phyloP scores from a whole-genome alignment of 2,797 vertebrate genomes.

The Apogon hyalosoma region DNA sequence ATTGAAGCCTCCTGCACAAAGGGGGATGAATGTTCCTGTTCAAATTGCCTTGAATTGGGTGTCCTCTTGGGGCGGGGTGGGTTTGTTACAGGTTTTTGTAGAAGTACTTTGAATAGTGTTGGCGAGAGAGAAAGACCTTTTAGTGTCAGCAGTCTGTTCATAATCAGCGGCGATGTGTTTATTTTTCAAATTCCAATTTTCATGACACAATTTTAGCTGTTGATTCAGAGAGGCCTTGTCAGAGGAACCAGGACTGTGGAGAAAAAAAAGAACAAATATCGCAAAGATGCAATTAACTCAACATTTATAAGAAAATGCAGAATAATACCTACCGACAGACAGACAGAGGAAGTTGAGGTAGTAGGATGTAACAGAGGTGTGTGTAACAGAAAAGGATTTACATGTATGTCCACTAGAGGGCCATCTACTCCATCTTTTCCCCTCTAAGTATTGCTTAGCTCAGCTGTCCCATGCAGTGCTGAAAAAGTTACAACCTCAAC shows the following conservation, averaged over 20 bases:
- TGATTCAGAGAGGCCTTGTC: conserved; percentile 88
- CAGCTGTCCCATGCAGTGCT: conserved; percentile 37
- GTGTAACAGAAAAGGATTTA: neutral
- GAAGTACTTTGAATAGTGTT: conserved; percentile 79
- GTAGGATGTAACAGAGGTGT: conserved; percentile 7
- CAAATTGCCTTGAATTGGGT: conserved; percentile 61
- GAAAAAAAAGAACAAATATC: conserved; percentile 28
- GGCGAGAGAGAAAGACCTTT: conserved; percentile 74
- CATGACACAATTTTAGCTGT: conserved; percentile 81
- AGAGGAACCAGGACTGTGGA: conserved; percentile 96
- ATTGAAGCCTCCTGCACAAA: conserved; percentile 66
- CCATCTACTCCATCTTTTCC: conserved; percentile 39
- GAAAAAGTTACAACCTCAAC: conserved; percentile 47
- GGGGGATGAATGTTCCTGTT: conserved; percentile 62
- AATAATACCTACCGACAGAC: conserved; percentile 8
- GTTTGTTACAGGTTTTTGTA: conserved; percentile 48
- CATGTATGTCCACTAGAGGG: conserved; percentile 67
- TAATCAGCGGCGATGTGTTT: conserved; percentile 66
- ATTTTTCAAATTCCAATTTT: conserved; percentile 78
- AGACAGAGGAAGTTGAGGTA: neutral
- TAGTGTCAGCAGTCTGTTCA: conserved; percentile 80
- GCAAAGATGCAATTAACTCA: neutral
- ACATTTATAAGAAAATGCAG: neutral
- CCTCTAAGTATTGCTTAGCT: conserved; percentile 37
- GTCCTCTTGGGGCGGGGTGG: conserved; percentile 58